A percentile compares a stretch with the other conserved stretches of the same genome.
Conservation (phyloP, 2,113 vertebrate genomes). For the Bettongia penicillata region DNA sequence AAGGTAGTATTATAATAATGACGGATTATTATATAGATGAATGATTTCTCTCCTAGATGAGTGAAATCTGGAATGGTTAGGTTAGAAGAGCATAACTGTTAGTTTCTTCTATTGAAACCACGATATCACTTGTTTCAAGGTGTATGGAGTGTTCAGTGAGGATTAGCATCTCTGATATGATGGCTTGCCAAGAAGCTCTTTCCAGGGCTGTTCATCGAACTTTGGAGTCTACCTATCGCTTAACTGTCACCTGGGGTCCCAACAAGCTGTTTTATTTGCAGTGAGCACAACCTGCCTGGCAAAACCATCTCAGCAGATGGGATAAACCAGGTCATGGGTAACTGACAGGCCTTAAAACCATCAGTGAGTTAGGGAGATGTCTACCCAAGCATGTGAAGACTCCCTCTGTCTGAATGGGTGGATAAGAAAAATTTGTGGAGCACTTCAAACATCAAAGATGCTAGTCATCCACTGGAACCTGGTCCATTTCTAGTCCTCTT, state of each 20-base stretch:
- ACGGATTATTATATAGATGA: conserved; percentile 43
- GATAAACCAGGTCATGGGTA: no score
- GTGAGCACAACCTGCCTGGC: background rate
- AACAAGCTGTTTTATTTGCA: background rate
- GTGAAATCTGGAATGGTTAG: background rate
- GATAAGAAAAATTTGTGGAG: background rate
- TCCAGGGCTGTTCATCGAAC: background rate
- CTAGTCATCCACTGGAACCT: background rate
- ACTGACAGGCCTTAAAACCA: background rate
- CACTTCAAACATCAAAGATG: background rate
- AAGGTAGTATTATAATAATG: conserved; percentile 51
- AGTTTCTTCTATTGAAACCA: conserved; percentile 20
- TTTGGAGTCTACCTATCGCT: background rate
- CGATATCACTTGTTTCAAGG: background rate
- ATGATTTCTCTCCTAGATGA: conserved; percentile 51
- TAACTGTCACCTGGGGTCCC: background rate
- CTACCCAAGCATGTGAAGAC: background rate
- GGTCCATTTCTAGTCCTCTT: background rate
- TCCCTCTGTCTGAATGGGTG: background rate
- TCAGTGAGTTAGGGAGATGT: background rate
- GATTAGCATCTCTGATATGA: background rate
- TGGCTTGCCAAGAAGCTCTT: background rate
- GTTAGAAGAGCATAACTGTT: conserved; percentile 13
- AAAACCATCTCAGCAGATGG: background rate
- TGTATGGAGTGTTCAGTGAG: background rate